A percentile compares a stretch with the other conserved stretches of the same genome.
These are phyloP conservation scores for Paralichthys olivaceus DNA, from an alignment of 2,113 vertebrate species.

Conservation along the genomic window DNA sequence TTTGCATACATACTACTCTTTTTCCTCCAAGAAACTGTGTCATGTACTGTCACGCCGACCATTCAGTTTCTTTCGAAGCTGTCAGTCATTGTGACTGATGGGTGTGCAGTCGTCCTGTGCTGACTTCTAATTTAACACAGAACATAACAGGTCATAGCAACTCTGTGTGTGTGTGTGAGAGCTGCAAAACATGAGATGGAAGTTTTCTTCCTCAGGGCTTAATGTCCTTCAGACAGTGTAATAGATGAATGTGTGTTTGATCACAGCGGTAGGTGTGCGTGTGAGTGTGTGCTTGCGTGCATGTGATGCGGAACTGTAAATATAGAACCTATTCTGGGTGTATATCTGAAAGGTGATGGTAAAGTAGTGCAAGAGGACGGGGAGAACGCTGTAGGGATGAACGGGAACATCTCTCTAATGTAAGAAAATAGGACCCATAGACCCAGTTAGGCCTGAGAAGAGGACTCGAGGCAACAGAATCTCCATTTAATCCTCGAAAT, in stretches of 20 bases:
- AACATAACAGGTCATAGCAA: background rate
- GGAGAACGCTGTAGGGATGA: background rate
- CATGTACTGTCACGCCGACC: background rate
- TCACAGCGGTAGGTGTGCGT: slow-evolving; percentile 12
- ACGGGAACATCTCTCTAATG: slow-evolving; percentile 23
- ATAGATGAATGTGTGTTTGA: background rate
- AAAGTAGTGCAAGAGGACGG: slow-evolving; percentile 45
- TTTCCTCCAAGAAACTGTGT: slow-evolving; percentile 9
- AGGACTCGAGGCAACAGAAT: background rate
- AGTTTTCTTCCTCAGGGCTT: slow-evolving; percentile 14
- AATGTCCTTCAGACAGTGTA: slow-evolving; percentile 19
- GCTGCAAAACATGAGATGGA: background rate
- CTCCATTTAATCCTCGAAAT: slow-evolving; percentile 1
- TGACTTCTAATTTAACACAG: background rate
- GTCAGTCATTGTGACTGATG: slow-evolving; percentile 16
- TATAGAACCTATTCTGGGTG: slow-evolving; percentile 32
- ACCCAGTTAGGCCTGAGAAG: slow-evolving; percentile 16
- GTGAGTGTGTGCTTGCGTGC: background rate
- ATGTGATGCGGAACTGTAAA: slow-evolving; percentile 20
- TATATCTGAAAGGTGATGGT: slow-evolving; percentile 28
- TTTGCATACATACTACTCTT: slow-evolving; percentile 42
- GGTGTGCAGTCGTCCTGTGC: background rate
- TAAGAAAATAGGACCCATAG: slow-evolving; percentile 23
- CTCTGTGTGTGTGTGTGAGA: background rate
- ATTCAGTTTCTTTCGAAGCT: background rate